These are phyloP conservation scores for Hemicentrotus pulcherrimus DNA, from an alignment of 35 echinoderm and acorn worm genomes.

Conservation along the genomic window DNA sequence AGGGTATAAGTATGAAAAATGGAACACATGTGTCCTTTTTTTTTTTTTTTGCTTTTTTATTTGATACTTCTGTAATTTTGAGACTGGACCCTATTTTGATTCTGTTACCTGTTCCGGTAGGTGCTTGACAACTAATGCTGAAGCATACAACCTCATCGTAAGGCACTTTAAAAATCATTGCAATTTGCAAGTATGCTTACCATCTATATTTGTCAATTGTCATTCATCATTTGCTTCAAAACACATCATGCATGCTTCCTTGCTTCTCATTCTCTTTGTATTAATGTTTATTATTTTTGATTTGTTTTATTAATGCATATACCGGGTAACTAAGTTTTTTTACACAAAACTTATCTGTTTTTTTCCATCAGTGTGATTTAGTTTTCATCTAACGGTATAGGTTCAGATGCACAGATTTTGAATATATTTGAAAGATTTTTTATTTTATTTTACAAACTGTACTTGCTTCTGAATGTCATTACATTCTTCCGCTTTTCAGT, in stretches of 20 bases:
- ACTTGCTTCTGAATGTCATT: background rate
- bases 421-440: background rate
- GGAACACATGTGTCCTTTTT: too few relatives aligned
- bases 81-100: too few relatives aligned
- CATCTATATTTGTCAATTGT: background rate
- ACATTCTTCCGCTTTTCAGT: background rate
- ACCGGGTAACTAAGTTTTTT: background rate
- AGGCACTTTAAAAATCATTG: background rate
- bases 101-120: too few relatives aligned
- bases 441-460: background rate
- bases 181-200: background rate
- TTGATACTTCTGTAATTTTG: too few relatives aligned
- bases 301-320: background rate
- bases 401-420: too few relatives aligned
- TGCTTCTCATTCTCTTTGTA: background rate
- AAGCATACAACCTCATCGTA: background rate
- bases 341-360: too few relatives aligned
- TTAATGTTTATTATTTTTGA: background rate
- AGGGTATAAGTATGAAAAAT: too few relatives aligned
- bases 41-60: too few relatives aligned
- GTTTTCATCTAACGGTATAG: too few relatives aligned
- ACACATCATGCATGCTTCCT: background rate
- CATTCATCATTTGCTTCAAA: background rate
- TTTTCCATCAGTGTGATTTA: too few relatives aligned
- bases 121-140: too few relatives aligned